Conservation (phyloP, 2,797 vertebrate genomes). For the Phataginus tetradactyla region DNA sequence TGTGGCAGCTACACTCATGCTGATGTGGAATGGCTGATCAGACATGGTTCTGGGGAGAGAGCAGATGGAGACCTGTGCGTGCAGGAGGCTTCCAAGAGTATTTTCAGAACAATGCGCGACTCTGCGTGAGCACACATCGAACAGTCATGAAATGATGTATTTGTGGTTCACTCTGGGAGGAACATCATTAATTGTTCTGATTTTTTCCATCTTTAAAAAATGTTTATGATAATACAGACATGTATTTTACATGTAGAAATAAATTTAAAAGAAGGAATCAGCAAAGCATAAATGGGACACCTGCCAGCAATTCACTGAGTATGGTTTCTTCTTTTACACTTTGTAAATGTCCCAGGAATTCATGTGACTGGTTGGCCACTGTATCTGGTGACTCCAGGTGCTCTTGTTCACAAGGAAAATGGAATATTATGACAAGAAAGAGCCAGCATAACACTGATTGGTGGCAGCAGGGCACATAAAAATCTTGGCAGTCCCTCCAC, state of each 20-base stretch:
- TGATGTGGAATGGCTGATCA: fast-evolving
- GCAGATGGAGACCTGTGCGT: neutral
- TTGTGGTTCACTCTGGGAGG: neutral
- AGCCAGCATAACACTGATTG: fast-evolving
- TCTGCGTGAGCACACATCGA: fast-evolving
- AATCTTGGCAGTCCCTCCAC: too few relatives aligned
- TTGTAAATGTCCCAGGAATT: fast-evolving
- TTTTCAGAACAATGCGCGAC: fast-evolving
- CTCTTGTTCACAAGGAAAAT: neutral
- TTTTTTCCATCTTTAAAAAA: neutral
- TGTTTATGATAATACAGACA: neutral
- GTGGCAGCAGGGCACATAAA: neutral
- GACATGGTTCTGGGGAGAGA: fast-evolving
- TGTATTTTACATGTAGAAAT: neutral
- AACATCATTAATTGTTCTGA: too few relatives aligned
- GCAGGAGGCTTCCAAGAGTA: fast-evolving
- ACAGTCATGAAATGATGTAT: fast-evolving
- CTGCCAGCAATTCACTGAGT: neutral
- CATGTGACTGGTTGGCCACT: neutral
- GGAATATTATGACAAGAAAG: neutral
- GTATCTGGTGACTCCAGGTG: too few relatives aligned
- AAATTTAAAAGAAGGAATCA: neutral
- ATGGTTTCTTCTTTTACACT: neutral
- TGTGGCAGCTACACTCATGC: fast-evolving
- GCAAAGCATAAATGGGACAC: neutral